phyloP scores from a whole-genome alignment of 2,113 vertebrate species.

The Calypte anna region DNA sequence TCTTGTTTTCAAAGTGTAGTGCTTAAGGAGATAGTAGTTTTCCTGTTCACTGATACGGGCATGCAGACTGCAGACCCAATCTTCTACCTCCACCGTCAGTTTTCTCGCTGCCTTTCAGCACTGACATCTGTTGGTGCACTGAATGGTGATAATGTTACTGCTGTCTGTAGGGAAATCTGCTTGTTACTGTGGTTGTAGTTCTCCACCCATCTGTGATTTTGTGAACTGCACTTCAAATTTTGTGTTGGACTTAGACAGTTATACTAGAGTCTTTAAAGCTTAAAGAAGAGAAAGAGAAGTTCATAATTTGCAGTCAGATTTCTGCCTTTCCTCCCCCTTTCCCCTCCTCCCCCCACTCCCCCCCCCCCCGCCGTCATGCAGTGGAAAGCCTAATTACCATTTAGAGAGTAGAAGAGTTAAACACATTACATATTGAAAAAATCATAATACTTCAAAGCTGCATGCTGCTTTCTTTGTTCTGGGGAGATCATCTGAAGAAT shows the following conservation, averaged over 20 bases:
- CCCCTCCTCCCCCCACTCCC: no score
- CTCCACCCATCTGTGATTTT: conserved; percentile 80
- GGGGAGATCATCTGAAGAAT: not conserved
- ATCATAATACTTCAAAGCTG: not conserved
- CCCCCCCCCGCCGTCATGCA: not conserved
- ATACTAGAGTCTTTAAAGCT: not conserved
- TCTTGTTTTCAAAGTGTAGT: not conserved
- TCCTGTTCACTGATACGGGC: not conserved
- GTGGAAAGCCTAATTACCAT: not conserved
- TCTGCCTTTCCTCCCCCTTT: not conserved
- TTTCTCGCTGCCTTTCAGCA: conserved; percentile 47
- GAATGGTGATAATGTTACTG: not conserved
- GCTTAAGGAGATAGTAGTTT: conserved; percentile 32
- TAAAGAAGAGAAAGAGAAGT: not conserved
- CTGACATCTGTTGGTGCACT: conserved; percentile 42
- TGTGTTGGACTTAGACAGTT: not conserved
- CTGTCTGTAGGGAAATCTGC: conserved; percentile 6
- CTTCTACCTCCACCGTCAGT: not conserved
- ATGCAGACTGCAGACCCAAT: not conserved
- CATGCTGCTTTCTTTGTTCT: not conserved
- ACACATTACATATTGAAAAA: not conserved
- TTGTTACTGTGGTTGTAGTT: conserved; percentile 74
- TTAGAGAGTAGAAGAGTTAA: not conserved
- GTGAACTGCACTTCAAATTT: conserved; percentile 72
- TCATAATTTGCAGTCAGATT: not conserved